Conservation (phyloP, 2,113 vertebrate species). For the Eretmochelys imbricata region DNA sequence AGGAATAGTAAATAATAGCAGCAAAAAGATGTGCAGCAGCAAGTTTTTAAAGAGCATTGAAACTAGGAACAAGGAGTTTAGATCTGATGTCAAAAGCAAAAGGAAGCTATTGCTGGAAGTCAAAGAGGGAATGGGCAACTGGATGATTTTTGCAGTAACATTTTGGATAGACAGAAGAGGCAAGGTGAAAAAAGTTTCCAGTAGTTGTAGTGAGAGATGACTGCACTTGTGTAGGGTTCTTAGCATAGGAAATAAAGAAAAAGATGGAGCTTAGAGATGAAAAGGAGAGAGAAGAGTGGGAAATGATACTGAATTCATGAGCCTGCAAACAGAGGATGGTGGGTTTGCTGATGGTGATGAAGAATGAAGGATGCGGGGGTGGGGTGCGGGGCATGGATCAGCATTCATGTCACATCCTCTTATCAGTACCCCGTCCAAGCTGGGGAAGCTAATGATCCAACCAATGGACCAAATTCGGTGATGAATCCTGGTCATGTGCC, state of each 20-base stretch:
- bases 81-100: background rate
- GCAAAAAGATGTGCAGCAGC: background rate
- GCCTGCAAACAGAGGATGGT: rapidly evolving
- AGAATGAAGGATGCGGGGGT: background rate
- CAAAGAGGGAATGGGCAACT: background rate
- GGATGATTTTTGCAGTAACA: background rate
- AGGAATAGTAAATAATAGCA: background rate
- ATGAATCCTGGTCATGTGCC: too few species aligned
- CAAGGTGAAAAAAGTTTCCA: background rate
- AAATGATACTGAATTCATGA: background rate
- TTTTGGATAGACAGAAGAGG: background rate
- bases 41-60: background rate
- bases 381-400: background rate
- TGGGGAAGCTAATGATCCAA: too few species aligned
- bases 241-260: background rate
- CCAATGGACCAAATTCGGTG: too few species aligned
- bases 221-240: background rate
- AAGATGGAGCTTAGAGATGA: background rate
- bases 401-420: too few species aligned
- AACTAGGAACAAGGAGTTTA: background rate
- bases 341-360: background rate
- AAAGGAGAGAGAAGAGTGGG: background rate
- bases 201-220: background rate
- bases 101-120: background rate
- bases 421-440: too few species aligned